Evolutionary conservation across 2,888 invertebrate genomes (phyloP), one percentile per base, ranked within the genome.

Genomic region (Timandra comae): DNA sequence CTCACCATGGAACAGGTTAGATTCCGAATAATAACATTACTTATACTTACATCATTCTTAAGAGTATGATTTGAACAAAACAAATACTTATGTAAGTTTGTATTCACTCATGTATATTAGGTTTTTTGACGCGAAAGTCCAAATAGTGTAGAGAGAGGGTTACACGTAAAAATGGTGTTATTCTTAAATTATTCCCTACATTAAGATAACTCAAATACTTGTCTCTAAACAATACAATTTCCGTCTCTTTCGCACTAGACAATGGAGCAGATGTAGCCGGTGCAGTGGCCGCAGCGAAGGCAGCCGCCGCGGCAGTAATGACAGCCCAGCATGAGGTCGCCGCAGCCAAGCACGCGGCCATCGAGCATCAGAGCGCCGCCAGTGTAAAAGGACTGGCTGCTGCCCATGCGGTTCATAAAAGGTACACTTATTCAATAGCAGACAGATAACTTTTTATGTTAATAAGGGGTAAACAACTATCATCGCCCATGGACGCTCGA

Each of bases 321-420:
- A 79, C 90, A 7, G 92, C 93, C 0, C 93, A 93, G 56, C 91
- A 91, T 29, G 89, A 91, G 43, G 93, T 93, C 12, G 88, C 91
- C 19, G 90, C 90, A 0, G 92, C 91, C 2, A 93, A 93, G 56
- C 91, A 93, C 42, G 88, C 90, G 1, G 91, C 93, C 0, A 65
- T 91, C 3, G 86, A 90, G 49, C 93, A 93, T 42, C 93, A 93
- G 57, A 89, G 89, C 46, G 77, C 91, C 16, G 93, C 93, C 21
- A 88, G 90, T 47, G 90, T 91, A n/a, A 92, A 91, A 59, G 92
- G 93, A 59, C 88, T 91, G 0, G 89, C 90, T 4, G 92, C 93
- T 0, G 88, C 90, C 1, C 85, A 89, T 28, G 78, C 88, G 0
- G 88, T 88, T 2, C 89, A 88, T 51, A 89, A 87, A 37, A 89